Evolutionary conservation across 2,797 vertebrate species (phyloP).

Genomic region (Tokudaia tokunoshimensis): DNA sequence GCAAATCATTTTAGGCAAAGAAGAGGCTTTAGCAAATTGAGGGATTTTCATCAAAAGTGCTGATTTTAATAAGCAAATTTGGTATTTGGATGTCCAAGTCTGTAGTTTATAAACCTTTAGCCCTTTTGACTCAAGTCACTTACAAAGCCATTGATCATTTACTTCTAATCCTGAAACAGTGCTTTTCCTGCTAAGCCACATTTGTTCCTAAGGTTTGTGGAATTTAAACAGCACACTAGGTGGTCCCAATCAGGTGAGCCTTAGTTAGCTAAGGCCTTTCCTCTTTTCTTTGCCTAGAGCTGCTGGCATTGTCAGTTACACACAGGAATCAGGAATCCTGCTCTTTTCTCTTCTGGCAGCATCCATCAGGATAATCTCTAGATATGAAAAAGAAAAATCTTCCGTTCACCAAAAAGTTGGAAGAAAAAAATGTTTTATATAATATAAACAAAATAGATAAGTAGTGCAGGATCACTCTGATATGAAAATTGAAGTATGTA

Average conservation of each 20-base stretch:
- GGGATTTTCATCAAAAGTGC: constrained; percentile 66
- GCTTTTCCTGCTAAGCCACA: background rate
- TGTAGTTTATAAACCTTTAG: background rate
- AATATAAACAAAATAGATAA: background rate
- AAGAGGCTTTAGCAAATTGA: background rate
- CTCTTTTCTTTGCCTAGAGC: background rate
- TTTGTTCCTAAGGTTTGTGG: background rate
- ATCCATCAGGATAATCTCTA: background rate
- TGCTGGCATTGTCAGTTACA: background rate
- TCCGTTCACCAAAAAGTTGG: background rate
- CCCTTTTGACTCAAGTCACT: background rate
- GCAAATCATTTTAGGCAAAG: constrained; percentile 70
- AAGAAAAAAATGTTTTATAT: background rate
- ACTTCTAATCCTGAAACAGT: background rate
- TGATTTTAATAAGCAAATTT: constrained; percentile 40
- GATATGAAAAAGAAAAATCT: background rate
- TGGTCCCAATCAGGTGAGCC: background rate
- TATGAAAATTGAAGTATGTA: background rate
- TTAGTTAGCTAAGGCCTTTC: background rate
- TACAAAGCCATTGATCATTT: background rate
- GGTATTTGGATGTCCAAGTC: constrained; percentile 35
- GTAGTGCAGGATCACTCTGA: background rate
- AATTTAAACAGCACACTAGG: background rate
- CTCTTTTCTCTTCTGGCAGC: background rate
- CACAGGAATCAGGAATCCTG: background rate